A percentile compares a stretch with the other conserved stretches of the same genome.
phyloP scores from a whole-genome alignment of 2,113 vertebrate genomes.

The Chionomys nivalis region DNA sequence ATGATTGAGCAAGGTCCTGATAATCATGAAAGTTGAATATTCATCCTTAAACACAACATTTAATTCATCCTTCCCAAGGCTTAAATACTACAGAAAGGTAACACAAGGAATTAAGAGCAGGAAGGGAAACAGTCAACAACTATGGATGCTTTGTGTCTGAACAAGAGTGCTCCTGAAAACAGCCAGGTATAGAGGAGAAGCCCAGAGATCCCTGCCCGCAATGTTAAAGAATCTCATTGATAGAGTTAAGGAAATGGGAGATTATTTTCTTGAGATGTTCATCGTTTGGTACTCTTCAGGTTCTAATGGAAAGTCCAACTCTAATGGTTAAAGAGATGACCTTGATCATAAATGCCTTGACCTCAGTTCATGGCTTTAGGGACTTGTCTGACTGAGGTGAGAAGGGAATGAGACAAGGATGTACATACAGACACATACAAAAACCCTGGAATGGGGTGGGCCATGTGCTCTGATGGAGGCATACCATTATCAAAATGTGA shows the following conservation, averaged over 20 bases:
- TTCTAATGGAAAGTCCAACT: background rate
- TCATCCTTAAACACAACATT: background rate
- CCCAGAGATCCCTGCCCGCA: too few species aligned
- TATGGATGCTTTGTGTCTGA: background rate
- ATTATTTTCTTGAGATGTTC: background rate
- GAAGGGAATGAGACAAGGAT: background rate
- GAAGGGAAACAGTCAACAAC: background rate
- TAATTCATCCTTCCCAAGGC: background rate
- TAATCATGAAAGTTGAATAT: background rate
- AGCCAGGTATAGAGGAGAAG: background rate
- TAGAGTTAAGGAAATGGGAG: background rate
- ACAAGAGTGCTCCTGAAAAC: background rate
- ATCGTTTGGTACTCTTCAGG: background rate
- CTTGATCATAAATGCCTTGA: background rate
- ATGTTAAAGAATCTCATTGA: background rate
- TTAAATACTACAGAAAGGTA: background rate
- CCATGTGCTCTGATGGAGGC: background rate
- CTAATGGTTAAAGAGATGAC: background rate
- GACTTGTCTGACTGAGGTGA: background rate
- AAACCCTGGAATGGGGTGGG: background rate
- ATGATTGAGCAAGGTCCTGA: background rate
- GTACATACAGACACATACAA: background rate
- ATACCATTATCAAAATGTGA: background rate
- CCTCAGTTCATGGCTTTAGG: background rate
- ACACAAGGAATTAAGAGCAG: background rate